phyloP scores from a whole-genome alignment of 92 coral and sea anemone genomes.

The Phenganax stokvisi region DNA sequence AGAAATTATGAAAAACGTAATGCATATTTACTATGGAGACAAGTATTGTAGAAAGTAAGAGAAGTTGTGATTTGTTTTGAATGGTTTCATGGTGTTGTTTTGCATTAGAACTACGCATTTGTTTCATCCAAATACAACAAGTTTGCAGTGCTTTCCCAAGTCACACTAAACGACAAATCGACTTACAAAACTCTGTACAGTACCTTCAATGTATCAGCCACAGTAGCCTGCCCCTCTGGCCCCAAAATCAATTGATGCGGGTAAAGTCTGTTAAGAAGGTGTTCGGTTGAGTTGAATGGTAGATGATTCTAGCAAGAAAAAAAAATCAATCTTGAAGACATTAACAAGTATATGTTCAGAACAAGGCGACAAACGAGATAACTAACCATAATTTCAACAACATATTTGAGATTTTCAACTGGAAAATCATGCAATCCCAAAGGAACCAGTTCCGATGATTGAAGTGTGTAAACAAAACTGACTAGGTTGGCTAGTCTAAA shows the following conservation, averaged over 20 bases:
- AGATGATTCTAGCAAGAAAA: constrained; percentile 56
- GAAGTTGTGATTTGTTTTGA: background rate
- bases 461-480: constrained; percentile 88
- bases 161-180: background rate
- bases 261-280: constrained; percentile 62
- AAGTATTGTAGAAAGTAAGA: background rate
- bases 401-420: constrained; percentile 69
- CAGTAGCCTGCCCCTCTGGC: constrained; percentile 72
- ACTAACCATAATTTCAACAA: constrained; percentile 77
- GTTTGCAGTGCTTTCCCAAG: background rate
- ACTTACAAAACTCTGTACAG: background rate
- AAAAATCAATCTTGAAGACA: background rate
- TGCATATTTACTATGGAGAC: background rate
- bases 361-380: background rate
- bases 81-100: background rate
- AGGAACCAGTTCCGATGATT: constrained; percentile 86
- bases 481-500: constrained; percentile 72
- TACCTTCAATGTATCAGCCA: constrained; percentile 78
- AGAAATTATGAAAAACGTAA: background rate
- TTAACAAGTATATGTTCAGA: too few species aligned
- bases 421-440: constrained; percentile 96
- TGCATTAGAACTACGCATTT: background rate
- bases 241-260: constrained; percentile 81
- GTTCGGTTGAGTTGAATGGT: constrained; percentile 59
- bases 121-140: too few species aligned